Evolutionary conservation across 2,888 invertebrate genomes (phyloP).

Genomic region (Philonicus albiceps): DNA sequence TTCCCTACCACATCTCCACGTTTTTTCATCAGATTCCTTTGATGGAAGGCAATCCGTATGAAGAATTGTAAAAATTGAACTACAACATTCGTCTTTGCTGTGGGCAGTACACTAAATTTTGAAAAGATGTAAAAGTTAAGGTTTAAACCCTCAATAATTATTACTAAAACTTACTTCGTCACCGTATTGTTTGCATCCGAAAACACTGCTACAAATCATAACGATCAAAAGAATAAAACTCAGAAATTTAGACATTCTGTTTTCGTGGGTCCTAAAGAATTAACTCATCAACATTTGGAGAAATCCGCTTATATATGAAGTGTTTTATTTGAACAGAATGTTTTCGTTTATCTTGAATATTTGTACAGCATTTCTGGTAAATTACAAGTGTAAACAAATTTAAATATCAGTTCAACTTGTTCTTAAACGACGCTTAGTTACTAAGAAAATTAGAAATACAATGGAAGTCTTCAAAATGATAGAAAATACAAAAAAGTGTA

Average conservation of each 20-base stretch:
- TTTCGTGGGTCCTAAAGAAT: not conserved
- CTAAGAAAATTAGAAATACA: no score
- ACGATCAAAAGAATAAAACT: not conserved
- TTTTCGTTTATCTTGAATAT: no score
- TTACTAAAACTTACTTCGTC: not conserved
- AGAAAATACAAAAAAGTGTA: no score
- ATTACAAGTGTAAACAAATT: no score
- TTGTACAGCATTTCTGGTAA: no score
- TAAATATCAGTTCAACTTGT: no score
- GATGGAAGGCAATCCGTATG: not conserved
- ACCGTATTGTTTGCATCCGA: not conserved
- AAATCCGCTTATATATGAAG: not conserved
- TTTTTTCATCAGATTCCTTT: not conserved
- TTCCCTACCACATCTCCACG: not conserved
- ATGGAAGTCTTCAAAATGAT: no score
- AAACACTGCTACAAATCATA: not conserved
- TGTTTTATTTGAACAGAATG: not conserved
- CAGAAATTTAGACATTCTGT: not conserved
- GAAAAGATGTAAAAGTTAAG: not conserved
- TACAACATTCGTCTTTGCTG: not conserved
- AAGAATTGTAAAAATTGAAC: not conserved
- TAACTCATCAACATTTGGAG: not conserved
- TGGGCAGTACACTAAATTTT: not conserved
- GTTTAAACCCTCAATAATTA: not conserved
- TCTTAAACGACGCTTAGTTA: no score